These are phyloP conservation scores for Protobothrops flavoviridis DNA, from an alignment of 2,113 vertebrate genomes.

Conservation along the genomic window DNA sequence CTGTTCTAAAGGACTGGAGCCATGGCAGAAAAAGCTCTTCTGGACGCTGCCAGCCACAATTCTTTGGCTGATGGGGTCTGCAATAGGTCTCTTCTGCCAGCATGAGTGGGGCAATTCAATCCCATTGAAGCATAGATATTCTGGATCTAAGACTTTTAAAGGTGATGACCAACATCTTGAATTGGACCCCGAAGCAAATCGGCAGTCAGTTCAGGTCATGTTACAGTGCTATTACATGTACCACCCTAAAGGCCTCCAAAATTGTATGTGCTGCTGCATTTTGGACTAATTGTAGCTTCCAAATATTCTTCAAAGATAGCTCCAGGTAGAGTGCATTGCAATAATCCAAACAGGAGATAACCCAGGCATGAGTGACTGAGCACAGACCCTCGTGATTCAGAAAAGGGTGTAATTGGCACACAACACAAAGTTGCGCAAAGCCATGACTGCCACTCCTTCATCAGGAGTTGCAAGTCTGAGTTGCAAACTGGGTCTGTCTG, in stretches of 20 bases:
- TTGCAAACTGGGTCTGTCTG: not conserved
- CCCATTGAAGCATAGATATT: not conserved
- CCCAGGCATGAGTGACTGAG: not conserved
- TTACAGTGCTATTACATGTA: not conserved
- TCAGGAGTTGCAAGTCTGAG: not conserved
- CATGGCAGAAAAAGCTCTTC: not conserved
- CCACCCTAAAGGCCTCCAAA: not conserved
- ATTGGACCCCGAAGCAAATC: not conserved
- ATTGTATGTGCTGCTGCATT: not conserved
- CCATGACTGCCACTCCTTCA: not conserved
- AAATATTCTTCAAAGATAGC: not conserved
- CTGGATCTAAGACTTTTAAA: not conserved
- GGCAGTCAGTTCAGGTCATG: not conserved
- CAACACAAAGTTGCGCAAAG: not conserved
- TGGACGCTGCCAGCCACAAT: not conserved
- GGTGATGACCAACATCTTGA: not conserved
- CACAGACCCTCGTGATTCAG: not conserved
- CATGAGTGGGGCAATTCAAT: not conserved
- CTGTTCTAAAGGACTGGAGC: not conserved
- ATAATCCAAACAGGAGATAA: not conserved
- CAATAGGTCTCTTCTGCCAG: not conserved
- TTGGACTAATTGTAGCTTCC: not conserved
- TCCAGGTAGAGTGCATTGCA: not conserved
- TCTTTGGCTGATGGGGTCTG: not conserved
- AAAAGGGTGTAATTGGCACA: not conserved